phyloP scores from a whole-genome alignment of 1,140 invertebrate species.

The Caenorhabditis brenneri region DNA sequence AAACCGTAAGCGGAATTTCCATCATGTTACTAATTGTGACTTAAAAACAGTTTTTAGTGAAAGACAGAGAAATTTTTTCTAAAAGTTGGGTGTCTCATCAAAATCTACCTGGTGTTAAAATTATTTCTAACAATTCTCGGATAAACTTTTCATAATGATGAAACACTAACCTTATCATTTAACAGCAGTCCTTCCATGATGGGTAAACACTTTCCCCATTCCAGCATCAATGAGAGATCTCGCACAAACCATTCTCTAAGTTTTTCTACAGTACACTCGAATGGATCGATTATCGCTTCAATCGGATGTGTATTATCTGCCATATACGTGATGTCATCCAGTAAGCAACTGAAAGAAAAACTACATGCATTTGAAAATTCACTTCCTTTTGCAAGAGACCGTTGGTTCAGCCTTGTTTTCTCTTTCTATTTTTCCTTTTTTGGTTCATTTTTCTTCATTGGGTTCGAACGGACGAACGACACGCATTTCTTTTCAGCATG shows the following conservation, averaged over 20 bases:
- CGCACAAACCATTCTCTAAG: conserved; percentile 49
- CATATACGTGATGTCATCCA: conserved; percentile 29
- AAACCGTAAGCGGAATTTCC: too few species aligned
- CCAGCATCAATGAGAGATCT: conserved; percentile 51
- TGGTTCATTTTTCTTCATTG: background rate
- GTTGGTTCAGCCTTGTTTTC: background rate
- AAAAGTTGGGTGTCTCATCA: too few species aligned
- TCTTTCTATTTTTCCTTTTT: background rate
- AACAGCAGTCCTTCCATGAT: conserved; percentile 44
- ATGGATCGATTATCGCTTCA: background rate
- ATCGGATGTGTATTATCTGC: background rate
- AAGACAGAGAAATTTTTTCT: too few species aligned
- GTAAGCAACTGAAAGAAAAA: conserved; percentile 11
- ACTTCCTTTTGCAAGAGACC: background rate
- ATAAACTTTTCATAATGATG: too few species aligned
- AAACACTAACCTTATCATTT: conserved; percentile 48
- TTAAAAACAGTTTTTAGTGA: too few species aligned
- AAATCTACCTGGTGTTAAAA: too few species aligned
- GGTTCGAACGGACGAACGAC: background rate
- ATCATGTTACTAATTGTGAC: too few species aligned
- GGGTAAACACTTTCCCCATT: conserved; percentile 51
- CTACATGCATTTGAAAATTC: background rate
- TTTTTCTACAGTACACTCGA: conserved; percentile 17
- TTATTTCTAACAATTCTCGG: too few species aligned
- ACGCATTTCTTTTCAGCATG: background rate